Base-by-base conservation (phyloP, 2,888 invertebrate species). In the Criorhina ranunculi region DNA sequence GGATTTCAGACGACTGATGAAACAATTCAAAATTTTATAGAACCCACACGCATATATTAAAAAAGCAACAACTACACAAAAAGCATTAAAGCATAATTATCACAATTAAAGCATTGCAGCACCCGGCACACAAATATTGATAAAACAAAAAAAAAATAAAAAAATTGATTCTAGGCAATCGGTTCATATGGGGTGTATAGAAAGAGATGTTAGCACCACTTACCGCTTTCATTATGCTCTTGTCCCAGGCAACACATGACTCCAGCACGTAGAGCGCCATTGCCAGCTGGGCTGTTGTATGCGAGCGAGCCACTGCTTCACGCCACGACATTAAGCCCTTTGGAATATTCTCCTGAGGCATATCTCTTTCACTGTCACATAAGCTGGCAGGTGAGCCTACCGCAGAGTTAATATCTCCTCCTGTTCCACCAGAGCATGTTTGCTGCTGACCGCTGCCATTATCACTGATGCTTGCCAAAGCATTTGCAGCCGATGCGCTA, bases 181-280 rank as follows among this genome's bases (percentile, higher is more conserved):
- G 64, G 40, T 69, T 66, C 53, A 42, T 55, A 67, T n/a, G 49
- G 59, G 72, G 37, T 11, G 40, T 81, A 40, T 53, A 31, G 24
- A 35, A 8, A 5, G 51, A 35, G 5, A 77, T 51, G 46, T 87
- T 86, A 86, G 89, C 89, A 88, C 89, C 91, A 95, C 97, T 95
- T 94, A 98, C 98, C 93, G 98, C 99, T 94, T 98, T 98, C 98
- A 99, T 98, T 90, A 98, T 97, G 93, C 98, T 98, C 93, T 98
- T 98, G 93, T 99, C 99, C 99, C 99, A 99, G 42, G 98, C 98
- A 88, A 99, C 97, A 90, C 96, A 96, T 1, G 96, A 95, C 91
- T 98, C 98, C 87, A 99, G 93, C 88, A 97, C 96, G 89, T 97
- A 96, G 77, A 98, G 93, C 88, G 97, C 95, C 95, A 98, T 95